These are phyloP conservation scores for Noctuana brunneofusca DNA, from an alignment of 2,888 invertebrate species.

Conservation along the genomic window DNA sequence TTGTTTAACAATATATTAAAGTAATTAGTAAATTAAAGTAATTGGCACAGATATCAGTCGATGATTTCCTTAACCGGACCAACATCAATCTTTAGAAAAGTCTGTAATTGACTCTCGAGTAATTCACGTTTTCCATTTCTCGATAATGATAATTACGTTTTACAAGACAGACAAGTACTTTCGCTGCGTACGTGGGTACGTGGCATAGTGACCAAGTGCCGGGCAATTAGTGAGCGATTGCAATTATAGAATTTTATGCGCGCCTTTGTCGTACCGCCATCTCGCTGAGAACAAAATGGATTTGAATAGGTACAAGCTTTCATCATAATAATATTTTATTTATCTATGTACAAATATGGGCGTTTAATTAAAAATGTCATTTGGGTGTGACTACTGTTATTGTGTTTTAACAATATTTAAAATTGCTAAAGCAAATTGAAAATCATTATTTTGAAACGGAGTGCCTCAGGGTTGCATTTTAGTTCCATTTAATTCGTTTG, in stretches of 20 bases:
- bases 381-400: too few species aligned
- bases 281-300: conserved; percentile 4
- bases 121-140: conserved; percentile 37
- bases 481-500: background rate
- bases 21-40: background rate
- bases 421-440: background rate
- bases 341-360: background rate
- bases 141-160: conserved; percentile 40
- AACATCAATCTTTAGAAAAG: conserved; percentile 16
- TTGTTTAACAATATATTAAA: background rate
- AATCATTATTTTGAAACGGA: background rate
- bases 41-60: background rate
- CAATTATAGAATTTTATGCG: conserved; percentile 50
- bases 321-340: too few species aligned
- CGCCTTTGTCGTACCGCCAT: conserved; percentile 25
- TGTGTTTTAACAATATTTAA: background rate
- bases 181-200: conserved; percentile 41
- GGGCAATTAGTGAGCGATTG: conserved; percentile 54
- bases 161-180: conserved; percentile 38
- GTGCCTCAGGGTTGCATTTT: background rate
- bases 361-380: background rate
- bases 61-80: background rate
- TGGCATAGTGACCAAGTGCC: conserved; percentile 53
- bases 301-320: background rate
- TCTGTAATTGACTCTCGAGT: conserved; percentile 26